A percentile compares a stretch with the other conserved stretches of the same genome.
Evolutionary conservation across 1,140 invertebrate species (phyloP).

Genomic region (Phymorhynchus buccinoides): DNA sequence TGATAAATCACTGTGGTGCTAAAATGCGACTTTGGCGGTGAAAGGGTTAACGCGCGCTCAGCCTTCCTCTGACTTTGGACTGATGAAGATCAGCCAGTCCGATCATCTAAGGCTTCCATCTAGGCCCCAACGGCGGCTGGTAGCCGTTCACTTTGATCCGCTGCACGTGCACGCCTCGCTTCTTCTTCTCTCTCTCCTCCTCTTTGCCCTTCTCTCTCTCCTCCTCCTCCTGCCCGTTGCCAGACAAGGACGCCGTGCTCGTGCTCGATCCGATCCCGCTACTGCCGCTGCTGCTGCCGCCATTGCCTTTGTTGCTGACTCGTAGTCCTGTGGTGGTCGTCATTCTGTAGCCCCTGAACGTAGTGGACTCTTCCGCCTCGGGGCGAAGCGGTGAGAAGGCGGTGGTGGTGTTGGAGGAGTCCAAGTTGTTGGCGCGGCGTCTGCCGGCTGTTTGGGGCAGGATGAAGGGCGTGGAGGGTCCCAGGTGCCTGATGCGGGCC

Average conservation of each 20-base stretch:
- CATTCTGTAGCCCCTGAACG: not conserved
- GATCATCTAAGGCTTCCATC: not conserved
- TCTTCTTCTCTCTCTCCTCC: not conserved
- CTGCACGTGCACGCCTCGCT: not conserved
- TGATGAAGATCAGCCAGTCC: too few relatives aligned
- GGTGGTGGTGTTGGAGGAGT: not conserved
- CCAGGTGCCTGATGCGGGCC: not conserved
- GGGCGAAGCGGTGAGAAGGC: not conserved
- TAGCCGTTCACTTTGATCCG: not conserved
- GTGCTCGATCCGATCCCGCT: too few relatives aligned
- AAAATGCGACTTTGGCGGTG: too few relatives aligned
- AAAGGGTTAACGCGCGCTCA: too few relatives aligned
- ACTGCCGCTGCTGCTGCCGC: not conserved
- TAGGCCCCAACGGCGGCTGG: not conserved
- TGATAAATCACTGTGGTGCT: too few relatives aligned
- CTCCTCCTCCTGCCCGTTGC: not conserved
- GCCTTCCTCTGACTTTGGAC: too few relatives aligned
- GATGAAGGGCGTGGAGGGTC: not conserved
- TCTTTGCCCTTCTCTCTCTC: too few relatives aligned
- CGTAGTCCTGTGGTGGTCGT: too few relatives aligned
- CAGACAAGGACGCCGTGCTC: not conserved
- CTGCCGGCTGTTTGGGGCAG: not conserved
- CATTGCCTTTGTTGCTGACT: not conserved
- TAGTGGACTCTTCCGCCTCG: not conserved
- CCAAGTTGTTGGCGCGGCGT: too few relatives aligned